Percentiles rank a stretch among this genome's conserved stretches.
Evolutionary conservation across 2,797 vertebrate genomes (phyloP).

Genomic region (Buceros bicornis): DNA sequence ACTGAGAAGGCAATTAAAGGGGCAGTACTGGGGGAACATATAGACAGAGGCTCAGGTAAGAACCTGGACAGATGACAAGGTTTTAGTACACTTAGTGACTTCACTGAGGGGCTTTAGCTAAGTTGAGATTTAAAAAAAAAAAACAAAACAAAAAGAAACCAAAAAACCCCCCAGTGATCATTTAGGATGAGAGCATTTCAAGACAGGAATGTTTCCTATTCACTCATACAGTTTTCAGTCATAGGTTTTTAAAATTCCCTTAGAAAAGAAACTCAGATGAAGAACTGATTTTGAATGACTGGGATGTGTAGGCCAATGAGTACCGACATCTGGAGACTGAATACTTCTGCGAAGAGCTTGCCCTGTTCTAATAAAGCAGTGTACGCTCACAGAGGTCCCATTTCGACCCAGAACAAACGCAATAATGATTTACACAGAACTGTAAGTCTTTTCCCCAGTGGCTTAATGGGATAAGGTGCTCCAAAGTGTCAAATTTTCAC

Average conservation of each 20-base stretch:
- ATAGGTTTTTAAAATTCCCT: neutral
- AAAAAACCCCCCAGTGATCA: neutral
- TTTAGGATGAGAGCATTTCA: neutral
- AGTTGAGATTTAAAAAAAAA: no score
- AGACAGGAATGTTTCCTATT: neutral
- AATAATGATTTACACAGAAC: neutral
- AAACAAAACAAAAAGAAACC: no score
- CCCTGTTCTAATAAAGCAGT: neutral
- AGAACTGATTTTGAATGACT: neutral
- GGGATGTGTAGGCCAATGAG: neutral
- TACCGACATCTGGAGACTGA: neutral
- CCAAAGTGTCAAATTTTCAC: neutral
- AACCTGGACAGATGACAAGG: neutral
- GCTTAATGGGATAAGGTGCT: neutral
- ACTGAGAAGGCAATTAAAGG: neutral
- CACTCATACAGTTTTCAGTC: neutral
- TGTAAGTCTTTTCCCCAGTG: neutral
- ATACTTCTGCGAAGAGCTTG: neutral
- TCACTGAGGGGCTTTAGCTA: no score
- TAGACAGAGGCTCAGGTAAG: neutral
- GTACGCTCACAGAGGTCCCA: neutral
- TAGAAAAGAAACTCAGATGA: neutral
- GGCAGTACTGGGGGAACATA: neutral
- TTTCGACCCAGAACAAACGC: neutral
- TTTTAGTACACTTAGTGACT: neutral